Conservation (phyloP, 2,888 invertebrate species). For the Camptogramma bilineatum region DNA sequence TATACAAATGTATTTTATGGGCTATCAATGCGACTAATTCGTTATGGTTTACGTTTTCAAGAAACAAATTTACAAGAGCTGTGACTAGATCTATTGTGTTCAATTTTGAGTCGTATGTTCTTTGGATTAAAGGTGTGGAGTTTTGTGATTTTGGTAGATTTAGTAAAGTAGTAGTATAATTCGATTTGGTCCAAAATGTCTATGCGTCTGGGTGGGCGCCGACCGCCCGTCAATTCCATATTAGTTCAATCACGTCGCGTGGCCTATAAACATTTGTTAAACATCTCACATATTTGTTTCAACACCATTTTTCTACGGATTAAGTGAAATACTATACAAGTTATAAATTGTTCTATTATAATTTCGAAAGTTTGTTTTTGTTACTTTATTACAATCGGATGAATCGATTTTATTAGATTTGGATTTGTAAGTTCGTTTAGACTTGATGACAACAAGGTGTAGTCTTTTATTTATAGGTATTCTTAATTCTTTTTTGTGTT, state of each 20-base stretch:
- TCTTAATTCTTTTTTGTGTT: too few species aligned
- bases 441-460: neutral
- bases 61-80: constrained; percentile 16
- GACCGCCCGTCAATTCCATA: constrained; percentile 75
- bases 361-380: neutral
- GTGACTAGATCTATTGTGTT: constrained; percentile 4
- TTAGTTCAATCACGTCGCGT: constrained; percentile 72
- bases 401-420: neutral
- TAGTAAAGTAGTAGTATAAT: constrained; percentile 65
- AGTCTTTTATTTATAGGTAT: too few species aligned
- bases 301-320: constrained; percentile 69
- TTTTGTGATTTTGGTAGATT: constrained; percentile 37
- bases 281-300: constrained; percentile 72
- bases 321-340: constrained; percentile 63
- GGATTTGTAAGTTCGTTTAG: neutral
- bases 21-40: constrained; percentile 65
- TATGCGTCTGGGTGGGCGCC: constrained; percentile 82
- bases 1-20: constrained; percentile 65
- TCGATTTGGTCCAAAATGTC: constrained; percentile 78
- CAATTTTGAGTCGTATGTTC: constrained; percentile 51
- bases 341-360: constrained; percentile 45
- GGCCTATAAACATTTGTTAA: constrained; percentile 77
- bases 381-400: neutral
- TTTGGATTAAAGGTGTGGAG: constrained; percentile 34
- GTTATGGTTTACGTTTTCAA: constrained; percentile 59